Evolutionary conservation across 1,140 invertebrate genomes (phyloP), one percentile per base, ranked within the genome.

Genomic region (Ceratina japonica): DNA sequence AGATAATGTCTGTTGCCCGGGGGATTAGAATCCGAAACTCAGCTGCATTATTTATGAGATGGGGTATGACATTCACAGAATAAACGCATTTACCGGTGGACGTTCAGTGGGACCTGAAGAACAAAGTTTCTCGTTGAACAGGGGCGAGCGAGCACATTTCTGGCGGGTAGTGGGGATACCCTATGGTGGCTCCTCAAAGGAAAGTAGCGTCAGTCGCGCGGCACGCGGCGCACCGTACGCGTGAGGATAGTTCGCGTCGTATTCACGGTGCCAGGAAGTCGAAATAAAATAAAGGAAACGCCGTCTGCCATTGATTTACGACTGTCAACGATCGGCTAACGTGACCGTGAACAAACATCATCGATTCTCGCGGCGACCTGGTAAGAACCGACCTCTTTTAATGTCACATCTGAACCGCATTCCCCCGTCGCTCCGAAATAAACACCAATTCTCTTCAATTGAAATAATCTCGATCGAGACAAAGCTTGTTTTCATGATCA

Each of bases 191-290:
- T 77, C 66, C 58, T 80, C 70, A 75, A 80, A 82, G 69, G 64
- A 78, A 80, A 75, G 79, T 76, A 82, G 85, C 87, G 86, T 87
- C 89, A 91, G 90, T 91, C 90, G 88, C 89, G 88, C 89, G 88
- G 86, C 86, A 90, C 85, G 89, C 90, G 90, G 90, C 87, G 86
- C 89, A 87, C 84, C 82, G 89, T 86, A 86, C 88, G 89, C 83
- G 87, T 76, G 83, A 69, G 82, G 79, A 68, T 80, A 70, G 74
- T 73, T 72, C 51, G 70, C 24, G 79, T 68, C 79, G 74, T 64
- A 24, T 37, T 74, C 59, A 51, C 37, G 62, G 70, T 79, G 61
- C 22, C 37, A 44, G 10, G 37, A 44, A 31, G 27, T 31, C 27
- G 27, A 31, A 44, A 44, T 44, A 44, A 44, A 44, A 44, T 44